phyloP scores from a whole-genome alignment of 2,888 invertebrate genomes.

The Protonemura montana region DNA sequence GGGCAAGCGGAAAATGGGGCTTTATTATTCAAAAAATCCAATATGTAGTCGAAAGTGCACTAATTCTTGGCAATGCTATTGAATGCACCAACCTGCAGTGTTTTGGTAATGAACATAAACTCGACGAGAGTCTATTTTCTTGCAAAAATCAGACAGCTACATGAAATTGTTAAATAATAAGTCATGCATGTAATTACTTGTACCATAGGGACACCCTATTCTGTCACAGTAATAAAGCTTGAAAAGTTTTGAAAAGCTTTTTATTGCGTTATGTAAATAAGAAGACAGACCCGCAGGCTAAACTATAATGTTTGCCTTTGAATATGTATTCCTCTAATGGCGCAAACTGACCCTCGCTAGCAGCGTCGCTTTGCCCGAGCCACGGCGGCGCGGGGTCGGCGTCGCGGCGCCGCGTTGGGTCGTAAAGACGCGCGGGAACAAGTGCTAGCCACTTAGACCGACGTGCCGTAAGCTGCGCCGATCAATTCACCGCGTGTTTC shows the following conservation, averaged over 20 bases:
- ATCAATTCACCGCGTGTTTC: neutral
- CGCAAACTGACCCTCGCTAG: neutral
- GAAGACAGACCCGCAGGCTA: neutral
- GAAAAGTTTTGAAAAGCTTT: neutral
- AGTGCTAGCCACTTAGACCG: neutral
- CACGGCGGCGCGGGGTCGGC: neutral
- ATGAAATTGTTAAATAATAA: neutral
- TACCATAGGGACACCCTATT: neutral
- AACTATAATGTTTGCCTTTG: neutral
- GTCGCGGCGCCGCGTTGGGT: neutral
- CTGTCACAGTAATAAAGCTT: neutral
- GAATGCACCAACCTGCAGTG: neutral
- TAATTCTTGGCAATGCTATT: neutral
- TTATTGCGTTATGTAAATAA: neutral
- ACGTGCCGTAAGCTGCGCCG: neutral
- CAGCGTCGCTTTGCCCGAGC: neutral
- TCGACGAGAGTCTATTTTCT: neutral
- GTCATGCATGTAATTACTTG: neutral
- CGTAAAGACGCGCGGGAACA: neutral
- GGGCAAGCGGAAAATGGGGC: neutral
- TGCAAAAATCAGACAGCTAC: neutral
- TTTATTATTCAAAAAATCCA: neutral
- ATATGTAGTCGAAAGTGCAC: neutral
- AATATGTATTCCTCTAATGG: neutral
- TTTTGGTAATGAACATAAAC: neutral